Evolutionary conservation across 2,113 vertebrate species (phyloP).

Genomic region (Artemisiospiza belli): DNA sequence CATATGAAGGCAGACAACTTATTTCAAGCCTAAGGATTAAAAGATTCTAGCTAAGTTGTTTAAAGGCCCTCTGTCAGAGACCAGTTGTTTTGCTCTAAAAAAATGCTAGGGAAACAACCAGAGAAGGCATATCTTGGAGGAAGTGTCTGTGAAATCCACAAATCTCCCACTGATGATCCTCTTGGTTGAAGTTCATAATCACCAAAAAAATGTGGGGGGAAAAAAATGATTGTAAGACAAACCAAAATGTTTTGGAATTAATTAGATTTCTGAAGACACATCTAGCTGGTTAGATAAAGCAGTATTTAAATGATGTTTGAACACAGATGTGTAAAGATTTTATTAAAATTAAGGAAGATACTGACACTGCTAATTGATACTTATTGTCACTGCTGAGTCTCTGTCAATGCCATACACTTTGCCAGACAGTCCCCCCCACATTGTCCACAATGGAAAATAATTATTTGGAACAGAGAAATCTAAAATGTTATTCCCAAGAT

Average conservation of each 20-base stretch:
- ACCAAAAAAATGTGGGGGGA: not conserved
- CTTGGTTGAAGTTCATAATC: not conserved
- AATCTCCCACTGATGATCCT: not conserved
- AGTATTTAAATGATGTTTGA: not conserved
- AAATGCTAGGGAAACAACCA: not conserved
- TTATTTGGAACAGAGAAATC: accelerated
- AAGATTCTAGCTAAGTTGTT: not conserved
- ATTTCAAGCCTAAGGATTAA: not conserved
- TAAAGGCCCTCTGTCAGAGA: not conserved
- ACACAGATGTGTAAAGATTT: not conserved
- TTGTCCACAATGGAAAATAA: not conserved
- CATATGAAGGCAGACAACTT: not conserved
- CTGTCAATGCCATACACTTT: not conserved
- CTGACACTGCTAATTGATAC: not conserved
- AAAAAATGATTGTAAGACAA: not conserved
- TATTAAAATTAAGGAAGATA: not conserved
- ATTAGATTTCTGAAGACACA: not conserved
- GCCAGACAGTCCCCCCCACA: not conserved
- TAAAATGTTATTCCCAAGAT: not conserved
- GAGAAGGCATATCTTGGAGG: not conserved
- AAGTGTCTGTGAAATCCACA: not conserved
- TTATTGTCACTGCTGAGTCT: not conserved
- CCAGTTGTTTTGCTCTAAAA: not conserved
- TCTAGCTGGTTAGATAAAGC: not conserved
- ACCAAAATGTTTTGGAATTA: not conserved